phyloP scores from a whole-genome alignment of 2,797 vertebrate species.

The Furcifer pardalis region DNA sequence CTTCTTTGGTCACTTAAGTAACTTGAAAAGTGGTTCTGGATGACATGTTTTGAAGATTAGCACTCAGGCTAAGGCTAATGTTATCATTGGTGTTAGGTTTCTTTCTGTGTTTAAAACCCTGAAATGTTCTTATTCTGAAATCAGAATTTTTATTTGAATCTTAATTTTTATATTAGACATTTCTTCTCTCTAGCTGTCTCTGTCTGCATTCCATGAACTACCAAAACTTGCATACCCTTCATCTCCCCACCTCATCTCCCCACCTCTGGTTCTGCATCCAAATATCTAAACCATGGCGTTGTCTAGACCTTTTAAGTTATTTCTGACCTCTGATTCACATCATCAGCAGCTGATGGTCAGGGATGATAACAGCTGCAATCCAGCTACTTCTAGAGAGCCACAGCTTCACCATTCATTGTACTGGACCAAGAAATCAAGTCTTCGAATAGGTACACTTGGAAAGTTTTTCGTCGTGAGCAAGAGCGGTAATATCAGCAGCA shows the following conservation, averaged over 20 bases:
- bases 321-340: neutral
- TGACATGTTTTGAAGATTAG: neutral
- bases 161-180: neutral
- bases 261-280: no score
- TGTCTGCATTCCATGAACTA: neutral
- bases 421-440: neutral
- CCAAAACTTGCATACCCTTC: neutral
- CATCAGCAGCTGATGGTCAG: no score
- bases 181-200: neutral
- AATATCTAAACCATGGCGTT: no score
- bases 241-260: no score
- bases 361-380: neutral
- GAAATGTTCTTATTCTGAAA: neutral
- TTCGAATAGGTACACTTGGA: neutral
- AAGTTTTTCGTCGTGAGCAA: neutral
- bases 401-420: neutral
- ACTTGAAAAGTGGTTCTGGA: neutral
- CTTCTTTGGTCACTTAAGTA: neutral
- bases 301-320: neutral
- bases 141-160: neutral
- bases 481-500: neutral
- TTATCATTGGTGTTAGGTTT: no score
- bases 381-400: neutral
- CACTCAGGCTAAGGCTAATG: neutral
- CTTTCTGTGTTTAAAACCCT: neutral